phyloP scores from a whole-genome alignment of 2,888 invertebrate species.

The Lottia scabra region DNA sequence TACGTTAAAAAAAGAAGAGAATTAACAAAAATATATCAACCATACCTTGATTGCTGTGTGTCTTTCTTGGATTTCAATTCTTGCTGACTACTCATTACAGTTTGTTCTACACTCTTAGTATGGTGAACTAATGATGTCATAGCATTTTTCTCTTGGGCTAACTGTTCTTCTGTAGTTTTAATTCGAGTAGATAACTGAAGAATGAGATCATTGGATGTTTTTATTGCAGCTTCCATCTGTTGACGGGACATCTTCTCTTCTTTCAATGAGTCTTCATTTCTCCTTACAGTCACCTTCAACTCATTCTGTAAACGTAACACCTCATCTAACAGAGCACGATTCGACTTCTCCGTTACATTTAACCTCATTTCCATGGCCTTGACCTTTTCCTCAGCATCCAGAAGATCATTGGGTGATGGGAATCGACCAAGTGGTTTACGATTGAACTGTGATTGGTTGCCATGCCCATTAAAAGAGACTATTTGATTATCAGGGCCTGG shows the following conservation, averaged over 20 bases:
- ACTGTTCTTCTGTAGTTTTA: conserved; percentile 62
- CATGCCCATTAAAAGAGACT: conserved; percentile 37
- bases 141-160: conserved; percentile 61
- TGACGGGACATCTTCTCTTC: conserved; percentile 63
- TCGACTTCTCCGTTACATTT: conserved; percentile 66
- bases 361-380: conserved; percentile 63
- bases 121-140: conserved; percentile 59
- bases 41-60: conserved; percentile 52
- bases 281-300: conserved; percentile 50
- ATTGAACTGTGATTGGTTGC: conserved; percentile 28
- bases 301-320: conserved; percentile 67
- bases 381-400: conserved; percentile 54
- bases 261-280: conserved; percentile 61
- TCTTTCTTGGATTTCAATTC: conserved; percentile 59
- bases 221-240: conserved; percentile 62
- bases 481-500: conserved; percentile 40
- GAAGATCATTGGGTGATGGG: conserved; percentile 31
- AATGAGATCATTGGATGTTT: conserved; percentile 62
- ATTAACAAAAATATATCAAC: not conserved
- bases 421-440: conserved; percentile 6
- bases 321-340: conserved; percentile 68
- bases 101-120: conserved; percentile 65
- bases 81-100: conserved; percentile 61
- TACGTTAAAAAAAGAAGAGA: too few relatives aligned
- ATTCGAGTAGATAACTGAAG: conserved; percentile 59